phyloP scores from a whole-genome alignment of 2,888 invertebrate species.

The Hypena proboscidalis region DNA sequence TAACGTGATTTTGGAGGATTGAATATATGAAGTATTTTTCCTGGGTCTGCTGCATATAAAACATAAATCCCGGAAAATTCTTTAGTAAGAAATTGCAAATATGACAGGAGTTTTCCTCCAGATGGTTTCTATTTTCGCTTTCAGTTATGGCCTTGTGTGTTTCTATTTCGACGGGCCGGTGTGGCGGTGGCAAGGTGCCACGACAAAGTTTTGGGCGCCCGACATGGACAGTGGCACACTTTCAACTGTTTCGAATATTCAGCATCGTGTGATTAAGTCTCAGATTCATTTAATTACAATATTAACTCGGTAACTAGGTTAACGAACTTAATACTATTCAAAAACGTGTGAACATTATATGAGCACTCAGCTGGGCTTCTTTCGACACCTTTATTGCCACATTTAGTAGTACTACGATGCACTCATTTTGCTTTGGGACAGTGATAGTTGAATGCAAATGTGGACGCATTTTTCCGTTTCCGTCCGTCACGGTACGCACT shows the following conservation, averaged over 20 bases:
- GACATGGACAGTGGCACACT: conserved; percentile 66
- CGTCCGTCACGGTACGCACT: conserved; percentile 76
- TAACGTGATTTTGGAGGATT: no score
- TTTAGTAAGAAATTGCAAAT: conserved; percentile 33
- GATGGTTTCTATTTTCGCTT: conserved; percentile 67
- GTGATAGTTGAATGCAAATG: conserved; percentile 61
- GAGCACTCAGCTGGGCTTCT: conserved; percentile 54
- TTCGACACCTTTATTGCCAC: conserved; percentile 65
- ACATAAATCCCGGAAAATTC: conserved; percentile 26
- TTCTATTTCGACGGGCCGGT: conserved; percentile 66
- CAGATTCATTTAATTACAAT: conserved; percentile 71
- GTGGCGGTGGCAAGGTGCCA: conserved; percentile 76
- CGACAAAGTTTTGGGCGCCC: conserved; percentile 67
- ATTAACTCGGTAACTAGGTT: conserved; percentile 78
- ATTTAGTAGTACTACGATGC: conserved; percentile 46
- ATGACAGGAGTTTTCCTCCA: conserved; percentile 46
- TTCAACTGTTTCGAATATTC: conserved; percentile 55
- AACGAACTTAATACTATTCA: conserved; percentile 77
- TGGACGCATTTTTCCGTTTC: conserved; percentile 71
- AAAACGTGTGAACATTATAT: conserved; percentile 71
- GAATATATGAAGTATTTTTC: neutral
- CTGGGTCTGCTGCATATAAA: conserved; percentile 10
- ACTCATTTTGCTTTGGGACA: conserved; percentile 45
- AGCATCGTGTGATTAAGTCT: conserved; percentile 55
- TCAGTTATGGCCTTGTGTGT: conserved; percentile 76